These are phyloP conservation scores for Gorsachius goisagi DNA, from an alignment of 2,113 vertebrate genomes.

Conservation along the genomic window DNA sequence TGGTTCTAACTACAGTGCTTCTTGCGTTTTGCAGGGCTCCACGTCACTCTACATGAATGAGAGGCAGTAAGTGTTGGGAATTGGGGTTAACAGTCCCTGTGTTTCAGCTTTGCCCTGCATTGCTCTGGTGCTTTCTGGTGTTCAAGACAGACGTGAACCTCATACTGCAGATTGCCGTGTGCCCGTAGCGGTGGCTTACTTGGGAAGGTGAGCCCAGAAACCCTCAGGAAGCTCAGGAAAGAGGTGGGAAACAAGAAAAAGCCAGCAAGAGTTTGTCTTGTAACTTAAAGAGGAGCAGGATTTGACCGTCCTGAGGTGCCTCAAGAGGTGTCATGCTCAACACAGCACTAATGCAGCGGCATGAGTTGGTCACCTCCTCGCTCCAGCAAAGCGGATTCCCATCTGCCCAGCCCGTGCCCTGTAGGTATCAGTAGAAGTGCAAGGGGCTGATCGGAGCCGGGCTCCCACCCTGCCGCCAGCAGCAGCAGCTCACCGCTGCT, in stretches of 20 bases:
- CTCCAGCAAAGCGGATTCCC: not conserved
- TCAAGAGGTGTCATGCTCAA: not conserved
- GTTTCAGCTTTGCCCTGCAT: not conserved
- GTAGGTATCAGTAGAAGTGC: rapidly evolving
- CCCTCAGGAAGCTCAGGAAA: not conserved
- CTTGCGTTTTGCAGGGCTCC: not conserved
- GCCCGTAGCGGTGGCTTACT: not conserved
- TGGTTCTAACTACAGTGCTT: not conserved
- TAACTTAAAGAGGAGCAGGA: not conserved
- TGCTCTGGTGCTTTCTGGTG: not conserved
- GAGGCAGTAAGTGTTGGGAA: not conserved
- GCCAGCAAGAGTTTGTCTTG: not conserved
- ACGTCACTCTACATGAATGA: not conserved
- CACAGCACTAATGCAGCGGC: not conserved
- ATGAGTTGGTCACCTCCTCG: not conserved
- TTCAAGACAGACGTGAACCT: not conserved
- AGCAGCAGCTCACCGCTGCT: not conserved
- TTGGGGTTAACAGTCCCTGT: not conserved
- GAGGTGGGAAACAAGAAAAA: not conserved
- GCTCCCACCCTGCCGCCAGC: not conserved
- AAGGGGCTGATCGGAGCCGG: not conserved
- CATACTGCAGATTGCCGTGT: not conserved
- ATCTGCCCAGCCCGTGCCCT: not conserved
- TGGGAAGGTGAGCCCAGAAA: not conserved
- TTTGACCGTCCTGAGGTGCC: not conserved